Base-by-base conservation (phyloP, 2,797 vertebrate genomes). In the Scolopax bukidnonensis region DNA sequence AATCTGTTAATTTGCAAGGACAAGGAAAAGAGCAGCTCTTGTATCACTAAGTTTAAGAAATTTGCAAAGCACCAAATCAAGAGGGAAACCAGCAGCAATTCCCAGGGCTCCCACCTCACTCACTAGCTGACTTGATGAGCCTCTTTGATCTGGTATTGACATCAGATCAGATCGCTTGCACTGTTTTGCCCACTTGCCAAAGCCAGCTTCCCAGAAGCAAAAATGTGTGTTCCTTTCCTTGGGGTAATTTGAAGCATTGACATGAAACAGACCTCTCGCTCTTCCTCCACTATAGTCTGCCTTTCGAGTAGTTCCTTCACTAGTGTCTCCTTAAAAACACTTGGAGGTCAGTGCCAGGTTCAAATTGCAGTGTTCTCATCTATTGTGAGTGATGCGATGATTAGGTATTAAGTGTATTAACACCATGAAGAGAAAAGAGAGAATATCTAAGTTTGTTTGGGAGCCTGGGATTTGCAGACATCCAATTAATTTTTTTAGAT, bases 81-180 rank as follows among this genome's bases (percentile, higher is more conserved):
- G 56, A 36, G 47, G 54, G 74, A 95, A 92, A 94, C 67, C 67
- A 80, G 47, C 67, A 73, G 67, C 61, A 84, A 94, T 88, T 94
- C 95, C 87, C 91, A 61, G 41, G 64, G 41, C 41, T 93, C 68
- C 56, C 32, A 1, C 76, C 84, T 93, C 89, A 67, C 94, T 97
- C 57, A 60, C 81, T 65, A 38, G 75, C 84, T 95, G 85, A 93
- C 91, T 97, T 93, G 95, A 94, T 65, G 77, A 93, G 77, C 86
- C 50, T 73, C 81, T 98, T 96, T 98, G 95, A 97, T 97, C 87
- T 95, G 70, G 30, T 92, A 94, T 90, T 95, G 93, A 91, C 92
- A 96, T 96, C 84, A 70, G 57, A 96, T 95, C 81, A 83, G 75
- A 84, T 96, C 90, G 84, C 86, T 82, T 96, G 78, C 74, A 33